A percentile compares a stretch with the other conserved stretches of the same genome.
Evolutionary conservation across 2,113 vertebrate species (phyloP).

Genomic region (Sapayoa aenigma): DNA sequence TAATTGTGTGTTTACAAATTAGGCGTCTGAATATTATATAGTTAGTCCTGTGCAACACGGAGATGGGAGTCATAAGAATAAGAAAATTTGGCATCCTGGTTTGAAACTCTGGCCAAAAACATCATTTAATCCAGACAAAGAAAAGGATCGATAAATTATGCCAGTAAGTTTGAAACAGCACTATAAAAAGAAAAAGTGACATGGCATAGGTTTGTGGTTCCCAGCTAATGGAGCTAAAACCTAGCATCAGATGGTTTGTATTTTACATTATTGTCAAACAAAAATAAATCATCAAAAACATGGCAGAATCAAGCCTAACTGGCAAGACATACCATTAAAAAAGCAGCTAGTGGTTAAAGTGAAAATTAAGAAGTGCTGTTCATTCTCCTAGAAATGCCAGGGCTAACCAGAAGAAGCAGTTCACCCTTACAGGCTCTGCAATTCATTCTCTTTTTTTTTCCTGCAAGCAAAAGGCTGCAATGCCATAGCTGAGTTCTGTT

Average conservation of each 20-base stretch:
- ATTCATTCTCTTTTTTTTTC: not conserved
- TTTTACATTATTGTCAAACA: conserved; percentile 61
- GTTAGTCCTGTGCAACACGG: not conserved
- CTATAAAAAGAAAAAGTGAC: conserved; percentile 44
- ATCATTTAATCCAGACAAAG: conserved; percentile 64
- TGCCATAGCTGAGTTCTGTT: not conserved
- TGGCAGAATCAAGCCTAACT: conserved; percentile 56
- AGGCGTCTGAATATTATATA: conserved; percentile 49
- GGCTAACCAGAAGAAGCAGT: conserved; percentile 44
- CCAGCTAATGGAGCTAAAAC: conserved; percentile 34
- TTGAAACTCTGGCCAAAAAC: conserved; percentile 37
- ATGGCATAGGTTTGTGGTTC: conserved; percentile 44
- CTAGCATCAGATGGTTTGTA: conserved; percentile 21
- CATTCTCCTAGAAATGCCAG: conserved; percentile 25
- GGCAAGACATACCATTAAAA: conserved; percentile 39
- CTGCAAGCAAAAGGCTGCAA: not conserved
- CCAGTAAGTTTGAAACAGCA: conserved; percentile 54
- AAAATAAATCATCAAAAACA: conserved; percentile 69
- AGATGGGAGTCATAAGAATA: conserved; percentile 44
- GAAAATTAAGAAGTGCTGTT: conserved; percentile 38
- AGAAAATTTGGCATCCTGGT: conserved; percentile 38
- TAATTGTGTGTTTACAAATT: conserved; percentile 62
- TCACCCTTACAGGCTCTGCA: not conserved
- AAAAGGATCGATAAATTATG: conserved; percentile 46
- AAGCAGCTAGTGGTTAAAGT: conserved; percentile 34